These are phyloP conservation scores for Daphoenositta chrysoptera DNA, from an alignment of 2,113 vertebrate genomes.

Conservation along the genomic window DNA sequence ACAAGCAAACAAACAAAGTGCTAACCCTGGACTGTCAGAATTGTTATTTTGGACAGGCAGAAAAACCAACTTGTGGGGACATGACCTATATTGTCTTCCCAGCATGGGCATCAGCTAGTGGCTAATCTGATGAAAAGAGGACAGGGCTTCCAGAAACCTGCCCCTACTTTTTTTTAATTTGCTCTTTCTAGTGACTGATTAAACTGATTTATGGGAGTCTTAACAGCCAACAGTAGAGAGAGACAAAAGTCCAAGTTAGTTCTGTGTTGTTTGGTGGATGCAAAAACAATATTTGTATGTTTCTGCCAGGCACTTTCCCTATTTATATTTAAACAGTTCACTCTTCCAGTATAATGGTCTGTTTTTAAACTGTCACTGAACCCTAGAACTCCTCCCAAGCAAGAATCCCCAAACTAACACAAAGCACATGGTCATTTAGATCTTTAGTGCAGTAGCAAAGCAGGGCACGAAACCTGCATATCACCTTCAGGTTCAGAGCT, in stretches of 20 bases:
- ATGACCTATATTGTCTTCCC: background rate
- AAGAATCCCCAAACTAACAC: background rate
- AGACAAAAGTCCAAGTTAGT: background rate
- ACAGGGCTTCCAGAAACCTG: background rate
- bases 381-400: background rate
- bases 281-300: background rate
- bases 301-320: background rate
- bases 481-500: background rate
- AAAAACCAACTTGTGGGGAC: background rate
- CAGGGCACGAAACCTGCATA: background rate
- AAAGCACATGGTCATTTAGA: background rate
- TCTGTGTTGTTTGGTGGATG: background rate
- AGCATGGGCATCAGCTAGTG: background rate
- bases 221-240: background rate
- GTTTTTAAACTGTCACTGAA: background rate
- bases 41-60: background rate
- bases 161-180: background rate
- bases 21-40: background rate
- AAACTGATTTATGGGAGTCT: background rate
- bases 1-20: background rate
- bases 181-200: background rate
- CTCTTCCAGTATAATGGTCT: background rate
- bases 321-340: background rate
- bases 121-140: background rate
- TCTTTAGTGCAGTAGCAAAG: background rate